Base-by-base conservation (phyloP, 2,797 vertebrate genomes). In the Neosilurus hyrtlii region DNA sequence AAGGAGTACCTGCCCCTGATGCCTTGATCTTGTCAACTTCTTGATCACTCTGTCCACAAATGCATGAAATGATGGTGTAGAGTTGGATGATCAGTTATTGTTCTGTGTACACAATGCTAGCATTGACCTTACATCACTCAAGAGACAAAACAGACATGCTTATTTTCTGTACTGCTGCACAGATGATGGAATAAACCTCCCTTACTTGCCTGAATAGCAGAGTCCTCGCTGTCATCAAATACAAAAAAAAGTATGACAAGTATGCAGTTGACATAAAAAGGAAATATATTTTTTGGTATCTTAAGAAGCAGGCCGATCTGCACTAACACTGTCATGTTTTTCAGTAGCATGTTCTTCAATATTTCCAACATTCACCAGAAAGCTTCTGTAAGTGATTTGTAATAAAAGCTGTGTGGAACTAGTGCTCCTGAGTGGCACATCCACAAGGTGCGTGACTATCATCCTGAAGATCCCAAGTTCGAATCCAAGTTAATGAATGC, bases 161-260 rank as follows among this genome's bases (percentile, higher is more conserved):
- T 76, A 37, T 77, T 77, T 62, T 62, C 22, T 62, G 18, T 77
- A n/a, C 37, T 49, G 22, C 57, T 24, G 57, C 35, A 77, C 74
- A 77, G 35, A 24, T 62, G 57, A 8, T 24, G 56, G 30, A 76
- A 61, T 76, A 61, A 76, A 76, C 30, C 20, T 12, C 20, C 20
- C 30, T 61, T 15, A 20, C 12, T 76, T 76, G 73, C 59, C 72
- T 59, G 73, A 59, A 37, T 10, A n/a, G 15, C 18, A 3, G 54
- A 4, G 5, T 59, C 73, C 54, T 37, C 37, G 54, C 30, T 59
- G 54, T 75, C 56, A 22, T 59, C 56, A 37, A 75, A 77, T 61
- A 16, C 35, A 62, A 35, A 61, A 24, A 62, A 43, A 54, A 0
- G 52, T 54, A 9, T 35, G 61, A 7, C 24, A 62, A 61, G 57